Conservation (phyloP, 2,113 vertebrate species). For the Nerophis lumbriciformis region DNA sequence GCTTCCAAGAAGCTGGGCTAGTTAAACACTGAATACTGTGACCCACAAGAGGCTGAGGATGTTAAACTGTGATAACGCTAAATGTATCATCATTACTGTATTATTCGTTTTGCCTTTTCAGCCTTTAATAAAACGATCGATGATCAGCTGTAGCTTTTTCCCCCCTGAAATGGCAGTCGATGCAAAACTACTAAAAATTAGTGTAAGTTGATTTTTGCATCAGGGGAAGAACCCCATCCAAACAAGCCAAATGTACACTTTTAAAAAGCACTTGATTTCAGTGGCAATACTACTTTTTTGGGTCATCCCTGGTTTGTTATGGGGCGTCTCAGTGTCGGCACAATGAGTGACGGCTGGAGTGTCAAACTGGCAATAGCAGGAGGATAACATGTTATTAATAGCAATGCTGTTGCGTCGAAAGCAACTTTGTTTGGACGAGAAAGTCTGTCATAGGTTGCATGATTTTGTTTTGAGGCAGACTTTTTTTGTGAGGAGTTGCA, state of each 20-base stretch:
- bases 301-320: constrained; percentile 20
- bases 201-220: constrained; percentile 26
- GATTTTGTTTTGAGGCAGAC: constrained; percentile 30
- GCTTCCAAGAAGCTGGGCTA: constrained; percentile 45
- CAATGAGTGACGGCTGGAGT: constrained; percentile 6
- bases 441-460: constrained; percentile 23
- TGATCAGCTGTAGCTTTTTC: constrained; percentile 13
- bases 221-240: constrained; percentile 1
- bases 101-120: background rate
- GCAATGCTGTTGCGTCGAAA: background rate
- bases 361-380: constrained; percentile 18
- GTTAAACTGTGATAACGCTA: constrained; percentile 15
- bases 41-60: constrained; percentile 30
- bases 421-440: constrained; percentile 1
- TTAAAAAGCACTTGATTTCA: constrained; percentile 13
- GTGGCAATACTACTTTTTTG: constrained; percentile 7
- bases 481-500: constrained; percentile 7
- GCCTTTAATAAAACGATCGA: background rate
- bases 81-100: constrained; percentile 17
- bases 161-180: background rate
- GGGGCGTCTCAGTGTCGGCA: constrained; percentile 17
- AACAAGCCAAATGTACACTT: constrained; percentile 17
- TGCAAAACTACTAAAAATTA: constrained; percentile 23
- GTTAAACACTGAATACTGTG: constrained; percentile 50
- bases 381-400: background rate